Evolutionary conservation across 2,113 vertebrate genomes (phyloP).

Genomic region (Sarotherodon lohbergeri): DNA sequence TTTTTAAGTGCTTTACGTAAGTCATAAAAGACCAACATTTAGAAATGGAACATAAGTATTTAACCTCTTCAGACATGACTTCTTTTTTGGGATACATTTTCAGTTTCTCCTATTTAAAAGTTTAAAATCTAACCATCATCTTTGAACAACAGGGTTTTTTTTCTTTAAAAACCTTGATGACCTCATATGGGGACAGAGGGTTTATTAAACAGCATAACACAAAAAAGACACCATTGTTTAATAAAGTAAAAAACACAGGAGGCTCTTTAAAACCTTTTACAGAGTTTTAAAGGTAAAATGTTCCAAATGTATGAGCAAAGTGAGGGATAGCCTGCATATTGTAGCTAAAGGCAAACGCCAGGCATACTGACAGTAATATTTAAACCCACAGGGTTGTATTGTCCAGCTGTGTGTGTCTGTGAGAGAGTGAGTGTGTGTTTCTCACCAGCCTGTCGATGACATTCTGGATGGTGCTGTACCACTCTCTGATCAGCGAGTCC

Average conservation of each 20-base stretch:
- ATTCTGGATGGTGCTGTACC: conserved; percentile 79
- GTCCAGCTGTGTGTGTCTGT: neutral
- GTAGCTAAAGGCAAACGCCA: neutral
- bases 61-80: neutral
- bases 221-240: neutral
- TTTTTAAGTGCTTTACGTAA: neutral
- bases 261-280: neutral
- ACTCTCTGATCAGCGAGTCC: conserved; percentile 79
- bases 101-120: fast-evolving
- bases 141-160: neutral
- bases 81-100: neutral
- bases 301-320: neutral
- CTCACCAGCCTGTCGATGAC: conserved; percentile 85
- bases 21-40: neutral
- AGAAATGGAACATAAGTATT: neutral
- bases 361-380: neutral
- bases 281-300: neutral
- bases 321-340: fast-evolving
- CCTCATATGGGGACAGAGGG: neutral
- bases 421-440: neutral
- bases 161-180: neutral
- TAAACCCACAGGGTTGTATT: neutral
- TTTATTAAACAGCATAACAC: neutral
- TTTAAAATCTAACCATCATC: neutral
- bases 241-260: neutral